Base-by-base conservation (phyloP, 2,888 invertebrate species). In the Tortrix viridana region DNA sequence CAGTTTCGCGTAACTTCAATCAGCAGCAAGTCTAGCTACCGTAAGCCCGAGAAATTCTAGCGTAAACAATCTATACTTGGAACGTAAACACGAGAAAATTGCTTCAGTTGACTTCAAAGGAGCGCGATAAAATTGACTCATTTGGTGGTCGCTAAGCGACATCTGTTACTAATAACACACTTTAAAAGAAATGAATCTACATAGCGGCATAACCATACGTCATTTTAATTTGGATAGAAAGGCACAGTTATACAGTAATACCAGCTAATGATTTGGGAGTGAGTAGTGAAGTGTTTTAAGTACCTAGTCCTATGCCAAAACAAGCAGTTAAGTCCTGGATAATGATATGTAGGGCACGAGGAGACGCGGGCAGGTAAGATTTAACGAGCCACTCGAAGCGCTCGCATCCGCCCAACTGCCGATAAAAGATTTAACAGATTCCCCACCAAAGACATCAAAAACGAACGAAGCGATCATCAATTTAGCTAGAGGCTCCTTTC, bases 41-140 rank as follows among this genome's bases (percentile, higher is more conserved):
- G 47, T 53, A 57, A 47, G 20, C 20, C 47, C 52, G 48, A 53
- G 50, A 50, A 56, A 63, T 63, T 58, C 47, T 48, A 64, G 59
- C 48, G 54, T 59, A 64, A 63, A 66, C 38, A 59, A 64, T 64
- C 73, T 77, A 76, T 78, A 79, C 80, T 80, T 75, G 79, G 75
- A 77, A 75, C 72, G 77, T 77, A 84, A 82, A 82, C 79, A 82
- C 68, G 73, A 75, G 75, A 78, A 82, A 85, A 82, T 85, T 79
- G 77, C 82, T 83, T 74, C 75, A 76, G 77, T 71, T 81, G 77
- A 88, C 85, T 84, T 88, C 86, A 88, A 88, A 88, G 87, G 79
- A 77, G 75, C 79, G 77, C 76, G 79, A 84, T 86, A 84, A 84
- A 84, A 83, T 76, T 79, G 77, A 80, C 81, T 82, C 84, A 83